These are phyloP conservation scores for Arctocebus calabarensis DNA, from an alignment of 2,797 vertebrate genomes.

Conservation along the genomic window DNA sequence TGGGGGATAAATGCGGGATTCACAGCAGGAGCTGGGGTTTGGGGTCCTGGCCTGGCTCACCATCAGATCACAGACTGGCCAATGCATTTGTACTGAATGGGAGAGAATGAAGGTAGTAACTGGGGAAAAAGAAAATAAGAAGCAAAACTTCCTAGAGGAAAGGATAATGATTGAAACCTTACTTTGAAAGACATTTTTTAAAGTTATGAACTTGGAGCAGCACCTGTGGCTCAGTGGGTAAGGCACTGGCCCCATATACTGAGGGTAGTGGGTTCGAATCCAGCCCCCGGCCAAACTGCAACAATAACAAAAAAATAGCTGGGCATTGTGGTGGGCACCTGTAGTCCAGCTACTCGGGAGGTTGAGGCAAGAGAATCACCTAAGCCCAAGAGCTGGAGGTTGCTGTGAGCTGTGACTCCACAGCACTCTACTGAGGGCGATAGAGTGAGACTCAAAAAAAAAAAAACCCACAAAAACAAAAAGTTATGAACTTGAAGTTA, in stretches of 20 bases:
- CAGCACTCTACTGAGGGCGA: too few relatives aligned
- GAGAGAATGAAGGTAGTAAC: not conserved
- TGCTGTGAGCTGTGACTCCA: too few relatives aligned
- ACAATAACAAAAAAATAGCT: too few relatives aligned
- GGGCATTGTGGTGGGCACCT: too few relatives aligned
- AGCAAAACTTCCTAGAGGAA: not conserved
- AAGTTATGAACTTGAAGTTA: not conserved
- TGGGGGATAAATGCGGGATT: not conserved
- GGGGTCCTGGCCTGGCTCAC: not conserved
- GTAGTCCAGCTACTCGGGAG: too few relatives aligned
- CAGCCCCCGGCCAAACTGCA: too few relatives aligned
- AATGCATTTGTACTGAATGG: not conserved
- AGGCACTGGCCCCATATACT: too few relatives aligned
- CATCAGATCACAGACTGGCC: not conserved
- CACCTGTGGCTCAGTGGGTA: too few relatives aligned
- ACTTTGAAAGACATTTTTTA: constrained; percentile 6
- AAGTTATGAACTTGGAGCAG: not conserved
- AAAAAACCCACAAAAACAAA: not conserved
- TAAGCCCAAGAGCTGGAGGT: too few relatives aligned
- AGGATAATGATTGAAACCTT: not conserved
- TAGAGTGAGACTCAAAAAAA: too few relatives aligned
- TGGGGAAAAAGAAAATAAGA: not conserved
- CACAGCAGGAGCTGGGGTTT: not conserved
- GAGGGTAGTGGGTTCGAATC: too few relatives aligned
- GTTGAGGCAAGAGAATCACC: too few relatives aligned